Evolutionary conservation across 2,113 vertebrate species (phyloP), one percentile per base, ranked within the genome.

Genomic region (Amazona vittata): DNA sequence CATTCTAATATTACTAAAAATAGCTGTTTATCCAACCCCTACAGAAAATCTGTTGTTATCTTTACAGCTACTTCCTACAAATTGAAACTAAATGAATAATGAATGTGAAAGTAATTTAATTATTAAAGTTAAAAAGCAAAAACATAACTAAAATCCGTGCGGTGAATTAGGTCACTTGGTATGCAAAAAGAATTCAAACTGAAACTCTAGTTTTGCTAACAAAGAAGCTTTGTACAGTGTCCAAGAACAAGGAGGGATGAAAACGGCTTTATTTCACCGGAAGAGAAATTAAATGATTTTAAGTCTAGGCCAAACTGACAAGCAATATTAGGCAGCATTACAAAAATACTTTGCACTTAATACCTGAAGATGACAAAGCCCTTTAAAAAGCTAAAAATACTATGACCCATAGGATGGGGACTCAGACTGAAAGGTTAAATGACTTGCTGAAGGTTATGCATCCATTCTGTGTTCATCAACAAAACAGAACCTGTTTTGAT

Each of bases 201-300:
- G n/a, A n/a, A n/a, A n/a, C n/a, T n/a, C n/a, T n/a, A n/a, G n/a
- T n/a, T n/a, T n/a, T n/a, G n/a, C n/a, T n/a, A n/a, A n/a, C n/a
- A n/a, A n/a, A n/a, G n/a, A n/a, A n/a, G n/a, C n/a, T 96, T 89
- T 96, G 88, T 95, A 10, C 19, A 41, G 60, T 7, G 35, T 90
- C 80, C 88, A 94, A 89, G 83, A 90, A 52, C 46, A 86, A 84
- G 85, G 33, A 88, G 24, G 75, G 44, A 86, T 28, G 78, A 64
- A 92, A 95, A 63, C 0, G 0, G 9, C 25, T 44, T 69, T 33
- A 53, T 70, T 92, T 76, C 73, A 55, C 69, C 29, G n/a, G 76
- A 86, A 89, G 17, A 74, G 28, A 78, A 94, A 91, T 89, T 63
- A 77, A 81, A 59, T 55, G 1, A 41, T 83, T 92, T 1, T 73